phyloP scores from a whole-genome alignment of 2,888 invertebrate genomes.

The Cheilosia vernalis region DNA sequence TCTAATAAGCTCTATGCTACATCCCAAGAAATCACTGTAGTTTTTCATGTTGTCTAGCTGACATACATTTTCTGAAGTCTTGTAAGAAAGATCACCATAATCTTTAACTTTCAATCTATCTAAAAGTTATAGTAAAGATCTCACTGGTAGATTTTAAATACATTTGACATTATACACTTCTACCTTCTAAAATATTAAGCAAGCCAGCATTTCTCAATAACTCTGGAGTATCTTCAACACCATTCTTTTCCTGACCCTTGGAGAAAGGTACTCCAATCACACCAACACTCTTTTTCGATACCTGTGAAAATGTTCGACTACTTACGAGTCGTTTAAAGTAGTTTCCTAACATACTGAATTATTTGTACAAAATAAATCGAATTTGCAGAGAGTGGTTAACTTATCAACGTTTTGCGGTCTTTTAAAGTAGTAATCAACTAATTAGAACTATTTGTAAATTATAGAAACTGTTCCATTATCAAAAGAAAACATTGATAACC shows the following conservation, averaged over 20 bases:
- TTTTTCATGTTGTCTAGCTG: conserved; percentile 87
- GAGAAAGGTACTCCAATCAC: conserved; percentile 92
- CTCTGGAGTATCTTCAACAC: conserved; percentile 89
- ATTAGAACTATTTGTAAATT: neutral
- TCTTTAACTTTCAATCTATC: conserved; percentile 87
- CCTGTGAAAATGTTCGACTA: conserved; percentile 17
- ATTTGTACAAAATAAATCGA: neutral
- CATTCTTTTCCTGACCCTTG: conserved; percentile 89
- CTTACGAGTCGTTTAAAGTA: neutral
- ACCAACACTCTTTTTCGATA: conserved; percentile 83
- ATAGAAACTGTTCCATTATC: conserved; percentile 16
- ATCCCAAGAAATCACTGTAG: conserved; percentile 87
- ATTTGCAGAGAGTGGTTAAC: neutral
- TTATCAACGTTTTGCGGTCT: neutral
- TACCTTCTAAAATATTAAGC: conserved; percentile 84
- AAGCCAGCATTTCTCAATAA: conserved; percentile 87
- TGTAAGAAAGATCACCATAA: conserved; percentile 87
- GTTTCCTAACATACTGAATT: conserved; percentile 9
- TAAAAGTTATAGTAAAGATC: conserved; percentile 75
- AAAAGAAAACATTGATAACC: conserved; percentile 31
- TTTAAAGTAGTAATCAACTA: neutral
- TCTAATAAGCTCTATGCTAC: conserved; percentile 87
- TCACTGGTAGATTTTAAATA: conserved; percentile 1
- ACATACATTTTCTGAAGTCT: conserved; percentile 79
- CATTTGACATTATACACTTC: neutral